Evolutionary conservation across 2,888 invertebrate species (phyloP).

Genomic region (Maniola hyperantus): DNA sequence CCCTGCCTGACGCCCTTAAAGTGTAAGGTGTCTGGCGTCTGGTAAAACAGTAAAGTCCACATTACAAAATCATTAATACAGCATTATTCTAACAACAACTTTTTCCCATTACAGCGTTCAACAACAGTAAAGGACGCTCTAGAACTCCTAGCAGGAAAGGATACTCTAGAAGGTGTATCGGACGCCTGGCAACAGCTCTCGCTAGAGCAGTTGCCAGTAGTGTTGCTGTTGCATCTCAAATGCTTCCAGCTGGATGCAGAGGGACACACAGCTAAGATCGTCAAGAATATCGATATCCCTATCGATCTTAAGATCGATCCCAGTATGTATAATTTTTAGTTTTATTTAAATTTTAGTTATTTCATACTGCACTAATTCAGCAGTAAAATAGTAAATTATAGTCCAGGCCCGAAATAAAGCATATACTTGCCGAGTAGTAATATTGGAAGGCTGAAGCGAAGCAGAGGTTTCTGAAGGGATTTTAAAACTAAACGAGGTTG

Average conservation of each 20-base stretch:
- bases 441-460: too few species aligned
- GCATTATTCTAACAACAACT: neutral
- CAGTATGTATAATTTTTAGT: slow-evolving; percentile 82
- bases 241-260: slow-evolving; percentile 95
- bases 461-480: too few species aligned
- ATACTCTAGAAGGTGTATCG: slow-evolving; percentile 93
- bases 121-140: slow-evolving; percentile 93
- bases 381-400: too few species aligned
- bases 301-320: slow-evolving; percentile 95
- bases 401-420: too few species aligned
- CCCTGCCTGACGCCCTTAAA: too few species aligned
- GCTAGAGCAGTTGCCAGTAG: slow-evolving; percentile 93
- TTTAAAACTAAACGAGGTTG: too few species aligned
- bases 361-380: too few species aligned
- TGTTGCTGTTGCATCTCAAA: slow-evolving; percentile 95
- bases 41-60: slow-evolving; percentile 50
- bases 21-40: too few species aligned
- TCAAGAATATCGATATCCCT: slow-evolving; percentile 95
- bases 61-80: neutral
- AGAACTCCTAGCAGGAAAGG: slow-evolving; percentile 92
- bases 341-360: too few species aligned
- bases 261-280: slow-evolving; percentile 95
- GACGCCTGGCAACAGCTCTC: slow-evolving; percentile 96
- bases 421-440: too few species aligned
- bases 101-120: slow-evolving; percentile 84